Conservation (phyloP, 2,113 vertebrate genomes). For the Sinocyclocheilus maitianheensis region DNA sequence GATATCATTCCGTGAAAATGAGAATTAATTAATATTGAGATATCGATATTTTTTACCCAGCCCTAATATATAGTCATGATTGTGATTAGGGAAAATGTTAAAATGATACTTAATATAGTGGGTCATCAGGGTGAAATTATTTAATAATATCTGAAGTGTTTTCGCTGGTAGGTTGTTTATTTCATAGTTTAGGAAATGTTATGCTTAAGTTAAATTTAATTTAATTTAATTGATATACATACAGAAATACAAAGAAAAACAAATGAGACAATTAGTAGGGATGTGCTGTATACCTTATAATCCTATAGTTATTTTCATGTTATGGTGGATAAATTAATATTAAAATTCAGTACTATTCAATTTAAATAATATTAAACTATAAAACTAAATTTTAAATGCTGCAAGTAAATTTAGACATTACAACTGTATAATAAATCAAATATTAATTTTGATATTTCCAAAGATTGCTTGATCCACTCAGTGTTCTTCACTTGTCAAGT, state of each 20-base stretch:
- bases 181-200: neutral
- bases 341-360: neutral
- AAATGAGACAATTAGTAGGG: neutral
- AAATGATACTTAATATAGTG: neutral
- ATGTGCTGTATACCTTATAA: neutral
- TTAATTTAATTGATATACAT: neutral
- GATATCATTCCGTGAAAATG: no score
- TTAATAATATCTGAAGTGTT: neutral
- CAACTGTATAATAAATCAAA: neutral
- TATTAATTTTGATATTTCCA: neutral
- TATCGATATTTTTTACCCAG: no score
- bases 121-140: neutral
- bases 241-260: neutral
- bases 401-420: neutral
- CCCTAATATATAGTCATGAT: neutral
- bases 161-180: neutral
- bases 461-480: neutral
- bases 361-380: neutral
- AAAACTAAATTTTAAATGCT: neutral
- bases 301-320: neutral
- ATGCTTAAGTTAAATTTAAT: neutral
- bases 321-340: neutral
- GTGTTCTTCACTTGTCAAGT: neutral
- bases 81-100: neutral
- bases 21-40: no score